Percentiles rank a stretch among this genome's conserved stretches.
Conservation (phyloP, 2,888 invertebrate genomes). For the Junonia oenone region DNA sequence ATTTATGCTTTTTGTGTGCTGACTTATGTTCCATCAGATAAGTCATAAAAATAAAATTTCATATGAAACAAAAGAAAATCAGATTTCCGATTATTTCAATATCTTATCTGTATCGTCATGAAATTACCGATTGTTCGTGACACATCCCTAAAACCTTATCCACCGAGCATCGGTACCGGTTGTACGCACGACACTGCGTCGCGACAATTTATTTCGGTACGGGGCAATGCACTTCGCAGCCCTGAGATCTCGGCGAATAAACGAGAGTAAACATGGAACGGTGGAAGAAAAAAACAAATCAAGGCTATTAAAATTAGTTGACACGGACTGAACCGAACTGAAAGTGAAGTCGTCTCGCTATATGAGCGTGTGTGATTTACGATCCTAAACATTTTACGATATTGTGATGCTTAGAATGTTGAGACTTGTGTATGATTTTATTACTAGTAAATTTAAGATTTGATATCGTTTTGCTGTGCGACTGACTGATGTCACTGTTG, state of each 20-base stretch:
- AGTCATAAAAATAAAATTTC: too few relatives aligned
- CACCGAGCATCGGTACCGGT: constrained; percentile 64
- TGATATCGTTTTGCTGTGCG: neutral
- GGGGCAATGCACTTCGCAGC: constrained; percentile 77
- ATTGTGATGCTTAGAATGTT: neutral
- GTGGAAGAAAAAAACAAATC: constrained; percentile 41
- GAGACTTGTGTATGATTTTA: too few relatives aligned
- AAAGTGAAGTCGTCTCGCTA: constrained; percentile 12
- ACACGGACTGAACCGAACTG: constrained; percentile 25
- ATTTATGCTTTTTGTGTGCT: too few relatives aligned
- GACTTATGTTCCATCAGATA: too few relatives aligned
- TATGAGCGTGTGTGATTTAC: neutral
- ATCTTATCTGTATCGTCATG: neutral
- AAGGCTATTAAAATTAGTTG: constrained; percentile 55
- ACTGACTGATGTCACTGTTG: neutral
- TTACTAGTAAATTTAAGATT: too few relatives aligned
- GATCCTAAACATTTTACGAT: neutral
- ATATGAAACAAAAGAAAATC: too few relatives aligned
- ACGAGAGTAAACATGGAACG: constrained; percentile 61
- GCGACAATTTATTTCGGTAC: constrained; percentile 78
- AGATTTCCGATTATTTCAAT: too few relatives aligned
- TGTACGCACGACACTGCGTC: constrained; percentile 64
- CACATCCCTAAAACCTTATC: constrained; percentile 35
- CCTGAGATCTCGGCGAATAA: constrained; percentile 63
- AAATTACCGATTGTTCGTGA: constrained; percentile 8